Base-by-base conservation (phyloP, 1,140 invertebrate species). In the Gonioctena quinquepunctata region DNA sequence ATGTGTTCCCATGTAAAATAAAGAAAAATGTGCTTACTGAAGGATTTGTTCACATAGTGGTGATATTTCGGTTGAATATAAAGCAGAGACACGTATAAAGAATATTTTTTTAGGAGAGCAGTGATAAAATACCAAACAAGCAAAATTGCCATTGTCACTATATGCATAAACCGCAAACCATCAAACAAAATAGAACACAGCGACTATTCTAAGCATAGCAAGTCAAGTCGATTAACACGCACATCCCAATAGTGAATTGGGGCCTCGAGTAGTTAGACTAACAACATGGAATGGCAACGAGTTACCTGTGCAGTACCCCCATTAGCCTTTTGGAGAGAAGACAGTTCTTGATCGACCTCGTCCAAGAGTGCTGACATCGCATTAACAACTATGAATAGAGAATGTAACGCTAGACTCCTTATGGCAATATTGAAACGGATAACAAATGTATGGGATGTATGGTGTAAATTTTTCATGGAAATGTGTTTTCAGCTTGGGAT, bases 291-390 rank as follows among this genome's bases (percentile, higher is more conserved):
- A 16, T 18, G 16, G 0, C 50, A 11, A 54, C 50, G 50, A 2
- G 50, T 67, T 67, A 67, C 66, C 66, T 67, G 66, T 26, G 23
- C 49, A 64, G 62, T 27, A 59, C 56, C 28, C 16, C 59, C 26
- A 33, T 27, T 67, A 67, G 54, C 16, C 21, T 56, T 56, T 25
- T 28, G 66, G 49, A 80, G 74, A 78, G 85, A 83, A 82, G 83
- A 84, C 77, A 87, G 83, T 82, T 88, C 87, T 81, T 89, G 86
- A 79, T 88, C 86, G 79, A 91, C 89, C 83, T 91, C 89, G 72
- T 90, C 88, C 85, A 91, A 85, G 82, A 91, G 87, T 78, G 89
- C 90, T 82, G 89, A 88, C 86, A 91, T 90, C 80, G 90, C 90
- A 80, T 89, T 89, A 80, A 90, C 89, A 85, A 91, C 90, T 91